Conservation (phyloP, 2,797 vertebrate species). For the Alouatta caraya region DNA sequence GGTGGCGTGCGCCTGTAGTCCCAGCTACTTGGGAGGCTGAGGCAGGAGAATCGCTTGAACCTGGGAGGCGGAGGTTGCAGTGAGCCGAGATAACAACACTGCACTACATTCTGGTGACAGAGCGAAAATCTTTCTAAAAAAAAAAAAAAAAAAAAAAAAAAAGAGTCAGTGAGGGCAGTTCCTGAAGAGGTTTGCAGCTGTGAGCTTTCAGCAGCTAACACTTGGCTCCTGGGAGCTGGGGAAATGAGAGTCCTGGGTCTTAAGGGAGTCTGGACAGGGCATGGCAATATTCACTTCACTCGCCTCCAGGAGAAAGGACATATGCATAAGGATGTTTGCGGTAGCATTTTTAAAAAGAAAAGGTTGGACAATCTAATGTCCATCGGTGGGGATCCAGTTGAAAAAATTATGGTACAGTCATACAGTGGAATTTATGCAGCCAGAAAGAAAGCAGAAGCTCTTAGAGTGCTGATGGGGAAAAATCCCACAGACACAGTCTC, state of each 20-base stretch:
- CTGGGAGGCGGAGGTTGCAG: too few species aligned
- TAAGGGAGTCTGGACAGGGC: accelerated
- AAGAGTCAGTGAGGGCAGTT: background rate
- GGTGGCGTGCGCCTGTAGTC: too few species aligned
- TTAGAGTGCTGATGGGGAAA: background rate
- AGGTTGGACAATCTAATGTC: background rate
- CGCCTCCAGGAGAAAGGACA: background rate
- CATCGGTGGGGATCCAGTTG: background rate
- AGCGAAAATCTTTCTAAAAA: too few species aligned
- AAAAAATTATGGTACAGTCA: background rate
- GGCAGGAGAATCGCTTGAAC: too few species aligned
- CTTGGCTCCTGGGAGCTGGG: background rate
- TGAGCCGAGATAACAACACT: too few species aligned
- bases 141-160: too few species aligned
- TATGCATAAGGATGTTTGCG: accelerated
- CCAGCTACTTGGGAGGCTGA: too few species aligned
- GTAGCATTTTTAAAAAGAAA: background rate
- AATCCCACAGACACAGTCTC: background rate
- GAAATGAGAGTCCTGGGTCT: accelerated
- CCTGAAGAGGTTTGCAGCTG: background rate
- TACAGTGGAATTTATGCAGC: background rate
- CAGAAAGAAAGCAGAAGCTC: background rate
- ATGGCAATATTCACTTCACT: accelerated
- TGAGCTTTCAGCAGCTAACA: background rate
- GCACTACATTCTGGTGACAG: too few species aligned